A percentile compares a stretch with the other conserved stretches of the same genome.
Evolutionary conservation across 2,888 invertebrate species (phyloP).

Genomic region (Phortica magna): DNA sequence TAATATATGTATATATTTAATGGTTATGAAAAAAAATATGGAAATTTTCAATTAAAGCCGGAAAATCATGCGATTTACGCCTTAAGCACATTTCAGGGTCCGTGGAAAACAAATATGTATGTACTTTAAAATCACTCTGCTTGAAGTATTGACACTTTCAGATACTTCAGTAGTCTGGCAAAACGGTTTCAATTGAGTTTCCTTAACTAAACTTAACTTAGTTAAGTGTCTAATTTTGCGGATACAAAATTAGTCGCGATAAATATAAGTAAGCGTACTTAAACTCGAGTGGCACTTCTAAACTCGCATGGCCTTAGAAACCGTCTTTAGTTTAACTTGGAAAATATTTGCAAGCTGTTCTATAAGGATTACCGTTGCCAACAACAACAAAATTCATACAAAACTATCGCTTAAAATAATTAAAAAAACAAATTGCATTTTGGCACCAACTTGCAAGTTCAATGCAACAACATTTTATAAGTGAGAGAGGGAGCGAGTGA

Average conservation of each 20-base stretch:
- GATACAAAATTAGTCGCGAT: too few species aligned
- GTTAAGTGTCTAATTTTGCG: too few species aligned
- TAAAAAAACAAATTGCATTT: not conserved
- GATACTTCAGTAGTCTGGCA: not conserved
- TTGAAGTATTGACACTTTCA: not conserved
- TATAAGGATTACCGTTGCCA: too few species aligned
- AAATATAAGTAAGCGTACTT: too few species aligned
- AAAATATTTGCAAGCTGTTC: not conserved
- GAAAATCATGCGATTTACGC: not conserved
- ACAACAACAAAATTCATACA: not conserved
- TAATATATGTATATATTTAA: not conserved
- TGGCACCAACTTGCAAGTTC: conserved; percentile 21
- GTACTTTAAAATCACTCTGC: not conserved
- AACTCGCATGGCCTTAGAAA: not conserved
- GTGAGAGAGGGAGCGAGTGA: not conserved
- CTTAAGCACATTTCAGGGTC: not conserved
- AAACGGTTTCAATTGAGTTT: not conserved
- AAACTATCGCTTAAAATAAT: not conserved
- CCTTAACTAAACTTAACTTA: not conserved
- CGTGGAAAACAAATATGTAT: not conserved
- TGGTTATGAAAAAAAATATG: not conserved
- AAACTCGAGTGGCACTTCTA: not conserved
- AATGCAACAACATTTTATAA: not conserved
- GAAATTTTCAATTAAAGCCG: not conserved
- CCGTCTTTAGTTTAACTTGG: too few species aligned